Base-by-base conservation (phyloP, 2,113 vertebrate species). In the Genyomyrus donnyi region DNA sequence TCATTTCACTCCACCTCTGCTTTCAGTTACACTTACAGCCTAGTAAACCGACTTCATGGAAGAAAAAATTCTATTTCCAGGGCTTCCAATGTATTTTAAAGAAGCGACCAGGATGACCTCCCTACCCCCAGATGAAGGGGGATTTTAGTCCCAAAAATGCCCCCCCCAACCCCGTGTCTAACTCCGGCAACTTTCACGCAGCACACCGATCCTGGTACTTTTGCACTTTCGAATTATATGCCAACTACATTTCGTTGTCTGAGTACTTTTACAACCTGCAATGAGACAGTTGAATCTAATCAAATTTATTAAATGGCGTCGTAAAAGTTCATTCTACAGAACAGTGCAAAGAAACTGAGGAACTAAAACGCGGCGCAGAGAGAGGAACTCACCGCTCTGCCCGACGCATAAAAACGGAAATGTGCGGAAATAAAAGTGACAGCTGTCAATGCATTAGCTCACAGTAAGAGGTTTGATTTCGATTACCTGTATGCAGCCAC, bases 401-500 rank as follows among this genome's bases (percentile, higher is more conserved):
- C 56, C 56, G 7, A n/a, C 11, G n/a, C n/a, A 27, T 66, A 11
- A 27, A 27, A 66, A 11, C n/a, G 62, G 3, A 66, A 66, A 27
- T 11, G 3, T 27, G 62, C 62, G 8, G 62, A 66, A n/a, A 27
- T 27, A n/a, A 11, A 66, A 11, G n/a, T 66, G 62, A 66, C 62
- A 66, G 62, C 62, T 66, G 62, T 66, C 62, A 66, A 39, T 24
- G 70, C 27, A 2, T 31, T 0, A 21, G 5, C 17, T 21, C 5
- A 24, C 19, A n/a, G 56, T 62, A 62, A 62, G 56, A 24, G 21
- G 6, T 62, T 62, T n/a, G 31, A 15, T 42, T 48, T 35, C 27
- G 49, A 96, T 93, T 96, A 99, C 98, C 97, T 97, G 92, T 98
- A 95, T 0, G 97, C 97, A 0, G 98, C 98, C 93, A 98, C 96